A percentile compares a stretch with the other conserved stretches of the same genome.
phyloP scores from a whole-genome alignment of 53 echinoderm and acorn worm species.

The Hippasteria phrygiana region DNA sequence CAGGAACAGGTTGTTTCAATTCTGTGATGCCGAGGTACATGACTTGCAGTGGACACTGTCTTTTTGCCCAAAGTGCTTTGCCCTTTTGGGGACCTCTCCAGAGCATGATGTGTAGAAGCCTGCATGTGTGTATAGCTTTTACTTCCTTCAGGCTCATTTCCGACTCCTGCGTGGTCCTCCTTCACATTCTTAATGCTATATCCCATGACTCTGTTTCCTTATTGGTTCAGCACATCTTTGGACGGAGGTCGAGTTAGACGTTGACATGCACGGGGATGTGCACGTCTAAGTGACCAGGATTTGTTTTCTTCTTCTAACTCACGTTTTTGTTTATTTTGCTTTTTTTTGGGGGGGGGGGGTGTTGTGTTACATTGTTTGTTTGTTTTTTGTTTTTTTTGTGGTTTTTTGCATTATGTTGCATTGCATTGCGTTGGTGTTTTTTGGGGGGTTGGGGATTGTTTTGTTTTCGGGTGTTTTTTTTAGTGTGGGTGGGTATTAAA shows the following conservation, averaged over 20 bases:
- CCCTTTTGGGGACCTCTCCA: background rate
- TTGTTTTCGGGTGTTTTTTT: too few relatives aligned
- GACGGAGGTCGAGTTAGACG: constrained; percentile 14
- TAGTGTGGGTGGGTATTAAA: too few relatives aligned
- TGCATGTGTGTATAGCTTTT: constrained; percentile 13
- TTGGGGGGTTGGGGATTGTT: too few relatives aligned
- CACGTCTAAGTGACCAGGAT: too few relatives aligned
- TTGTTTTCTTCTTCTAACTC: background rate
- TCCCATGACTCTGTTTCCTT: constrained; percentile 61
- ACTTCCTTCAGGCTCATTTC: constrained; percentile 44
- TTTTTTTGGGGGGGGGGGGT: too few relatives aligned
- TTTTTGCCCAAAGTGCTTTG: constrained; percentile 1
- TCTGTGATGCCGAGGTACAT: background rate
- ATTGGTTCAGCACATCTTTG: background rate
- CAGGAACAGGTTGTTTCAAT: too few relatives aligned
- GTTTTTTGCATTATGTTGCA: too few relatives aligned
- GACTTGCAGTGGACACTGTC: background rate
- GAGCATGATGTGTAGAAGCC: background rate
- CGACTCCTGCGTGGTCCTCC: constrained; percentile 20
- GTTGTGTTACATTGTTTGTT: too few relatives aligned
- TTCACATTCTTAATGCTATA: constrained; percentile 57
- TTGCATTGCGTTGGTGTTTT: too few relatives aligned
- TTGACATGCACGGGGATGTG: background rate
- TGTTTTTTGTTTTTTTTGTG: too few relatives aligned
- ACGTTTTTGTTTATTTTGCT: background rate